phyloP scores from a whole-genome alignment of 2,888 invertebrate species.

The Trimorus sp. region DNA sequence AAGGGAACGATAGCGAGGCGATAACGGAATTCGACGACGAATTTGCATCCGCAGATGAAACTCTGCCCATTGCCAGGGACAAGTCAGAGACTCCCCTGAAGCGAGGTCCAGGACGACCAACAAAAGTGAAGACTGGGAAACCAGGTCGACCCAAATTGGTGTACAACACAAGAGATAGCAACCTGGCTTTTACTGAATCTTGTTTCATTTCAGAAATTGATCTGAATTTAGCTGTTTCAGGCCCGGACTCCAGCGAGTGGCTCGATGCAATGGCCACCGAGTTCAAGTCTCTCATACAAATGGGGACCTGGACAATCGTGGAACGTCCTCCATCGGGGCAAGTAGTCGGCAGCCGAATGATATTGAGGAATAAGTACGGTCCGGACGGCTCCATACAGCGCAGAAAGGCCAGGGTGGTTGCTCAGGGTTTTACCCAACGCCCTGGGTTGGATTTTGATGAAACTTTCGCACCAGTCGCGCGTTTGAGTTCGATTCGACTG shows the following conservation, averaged over 20 bases:
- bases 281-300: neutral
- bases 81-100: too few species aligned
- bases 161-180: too few species aligned
- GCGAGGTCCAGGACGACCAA: too few species aligned
- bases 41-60: too few species aligned
- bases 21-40: too few species aligned
- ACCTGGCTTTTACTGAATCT: too few species aligned
- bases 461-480: neutral
- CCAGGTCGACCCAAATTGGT: too few species aligned
- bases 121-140: too few species aligned
- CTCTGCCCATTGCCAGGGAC: too few species aligned
- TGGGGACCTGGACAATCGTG: neutral
- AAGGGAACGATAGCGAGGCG: too few species aligned
- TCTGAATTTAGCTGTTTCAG: neutral
- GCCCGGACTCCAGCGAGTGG: slow-evolving; percentile 1
- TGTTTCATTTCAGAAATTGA: neutral
- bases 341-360: neutral
- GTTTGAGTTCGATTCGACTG: neutral
- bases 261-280: slow-evolving; percentile 1
- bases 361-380: neutral
- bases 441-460: neutral
- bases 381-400: neutral
- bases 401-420: slow-evolving; percentile 4
- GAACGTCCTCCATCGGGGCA: too few species aligned
- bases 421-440: neutral